A percentile compares a stretch with the other conserved stretches of the same genome.
These are phyloP conservation scores for Amphipyra berbera DNA, from an alignment of 2,888 invertebrate species.

Conservation along the genomic window DNA sequence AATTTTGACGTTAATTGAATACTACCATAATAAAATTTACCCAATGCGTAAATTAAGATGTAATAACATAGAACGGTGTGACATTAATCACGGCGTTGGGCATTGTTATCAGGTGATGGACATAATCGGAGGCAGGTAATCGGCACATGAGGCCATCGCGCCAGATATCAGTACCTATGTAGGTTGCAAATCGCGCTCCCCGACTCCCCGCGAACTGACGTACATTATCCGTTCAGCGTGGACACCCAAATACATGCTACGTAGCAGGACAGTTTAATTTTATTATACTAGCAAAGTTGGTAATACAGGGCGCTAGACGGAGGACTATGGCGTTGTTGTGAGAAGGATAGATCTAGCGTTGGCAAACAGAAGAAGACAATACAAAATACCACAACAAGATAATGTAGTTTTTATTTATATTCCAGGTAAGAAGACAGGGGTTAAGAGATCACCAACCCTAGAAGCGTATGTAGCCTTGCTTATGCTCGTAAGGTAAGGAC, in stretches of 20 bases:
- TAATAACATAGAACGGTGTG: not conserved
- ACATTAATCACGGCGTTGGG: not conserved
- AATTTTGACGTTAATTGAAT: not conserved
- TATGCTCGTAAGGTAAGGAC: no score
- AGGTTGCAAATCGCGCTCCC: conserved; percentile 14
- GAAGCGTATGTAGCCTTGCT: no score
- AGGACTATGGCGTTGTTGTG: no score
- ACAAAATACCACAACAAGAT: no score
- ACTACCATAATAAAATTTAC: not conserved
- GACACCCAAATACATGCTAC: not conserved
- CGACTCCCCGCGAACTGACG: conserved; percentile 3
- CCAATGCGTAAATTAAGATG: not conserved
- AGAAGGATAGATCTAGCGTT: no score
- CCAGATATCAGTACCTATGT: conserved; percentile 23
- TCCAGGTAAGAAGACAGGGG: no score
- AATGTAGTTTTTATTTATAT: no score
- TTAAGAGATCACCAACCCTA: no score
- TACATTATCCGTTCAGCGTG: conserved; percentile 2
- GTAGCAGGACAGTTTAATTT: not conserved
- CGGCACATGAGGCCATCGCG: not conserved
- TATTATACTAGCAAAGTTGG: no score
- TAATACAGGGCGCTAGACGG: no score
- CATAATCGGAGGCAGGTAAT: conserved; percentile 1
- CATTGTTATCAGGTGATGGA: conserved; percentile 3
- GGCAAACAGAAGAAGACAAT: no score